Evolutionary conservation across 2,888 invertebrate species (phyloP), one percentile per base, ranked within the genome.

Genomic region (Apodemia arnacis): DNA sequence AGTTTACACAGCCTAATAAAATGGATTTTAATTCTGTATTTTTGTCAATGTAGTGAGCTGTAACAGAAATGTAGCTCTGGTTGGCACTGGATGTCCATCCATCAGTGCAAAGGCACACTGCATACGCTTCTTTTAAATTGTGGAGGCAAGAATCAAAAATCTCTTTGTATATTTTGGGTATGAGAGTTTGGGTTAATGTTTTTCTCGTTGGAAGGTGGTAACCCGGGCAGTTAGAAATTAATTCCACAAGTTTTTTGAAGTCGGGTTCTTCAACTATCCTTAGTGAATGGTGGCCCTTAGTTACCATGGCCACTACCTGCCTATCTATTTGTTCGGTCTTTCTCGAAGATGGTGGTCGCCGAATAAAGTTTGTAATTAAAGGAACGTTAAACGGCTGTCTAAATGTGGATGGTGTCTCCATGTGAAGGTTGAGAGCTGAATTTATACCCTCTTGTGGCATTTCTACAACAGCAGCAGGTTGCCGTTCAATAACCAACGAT

Each of bases 231-330:
- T 69, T 31, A 63, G 87, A 88, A 15, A 88, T 85, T 15, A 78
- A 13, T 21, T 78, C 69, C 10, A 69, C 85, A 3, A 89, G 69
- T 86, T 86, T 85, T 70, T 63, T 70, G 15, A 90, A 82, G 54
- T 87, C 85, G 31, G 74, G 79, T 78, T 89, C 88, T 54, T 91
- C 88, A 18, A 91, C 87, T n/a, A 89, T 83, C 21, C 89, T 73
- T 2, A 92, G 59, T 24, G 87, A 80, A 44, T 90, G 91, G 82
- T 92, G 90, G 27, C 89, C 87, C 76, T 88, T 89, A 18, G 82
- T 80, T 21, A 91, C 78, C 89, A 91, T 90, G 72, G 73, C 74
- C 3, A 92, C 88, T 15, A 90, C 63, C 74, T 92, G 87, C 18
- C 80, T 78, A 34, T 84, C 84, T 72, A 85, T 91, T 84, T 84